Base-by-base conservation (phyloP, 2,888 invertebrate genomes). In the Diloba caeruleocephala region DNA sequence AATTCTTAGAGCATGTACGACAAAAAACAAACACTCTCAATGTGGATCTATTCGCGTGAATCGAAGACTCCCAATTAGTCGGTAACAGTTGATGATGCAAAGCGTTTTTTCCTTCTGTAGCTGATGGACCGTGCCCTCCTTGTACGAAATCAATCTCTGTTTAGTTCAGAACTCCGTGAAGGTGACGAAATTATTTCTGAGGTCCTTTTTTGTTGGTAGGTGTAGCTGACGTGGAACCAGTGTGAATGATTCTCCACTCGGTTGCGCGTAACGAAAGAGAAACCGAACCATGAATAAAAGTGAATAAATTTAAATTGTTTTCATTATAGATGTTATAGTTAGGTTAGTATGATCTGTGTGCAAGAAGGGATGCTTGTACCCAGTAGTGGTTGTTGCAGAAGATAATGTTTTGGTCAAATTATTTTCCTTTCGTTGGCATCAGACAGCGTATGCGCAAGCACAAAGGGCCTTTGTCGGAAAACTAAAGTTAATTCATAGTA, bases 91-190 rank as follows among this genome's bases (percentile, higher is more conserved):
- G 38, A 53, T 76, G 72, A 74, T 65, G 72, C 66, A 74, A 76
- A 70, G 50, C 21, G 48, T 57, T 56, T 73, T 69, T 36, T 38
- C 28, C 10, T 26, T 19, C 31, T 45, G 44, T 15, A 55, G 14
- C 51, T 71, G 38, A 61, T 39, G 54, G 65, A 81, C 53, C 80
- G 76, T 76, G 58, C 60, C 51, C 66, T 61, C 57, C 69, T 69
- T 71, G 69, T 72, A 69, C 74, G 78, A 79, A 84, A 79, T 71
- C 71, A 57, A 43, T 58, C 51, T 31, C 19, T 58, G 62, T 46
- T 53, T 37, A 44, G 43, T 31, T 54, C 39, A 44, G 43, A 37
- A 44, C n/a, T 2, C 57, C 76, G 68, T 78, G 78, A 78, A 78
- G 77, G 77, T 76, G 66, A 66, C 43, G 66, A 56, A 55, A 66